Percentiles rank a stretch among this genome's conserved stretches.
Evolutionary conservation across 2,797 vertebrate species (phyloP).

Genomic region (Xiphophorus birchmanni): DNA sequence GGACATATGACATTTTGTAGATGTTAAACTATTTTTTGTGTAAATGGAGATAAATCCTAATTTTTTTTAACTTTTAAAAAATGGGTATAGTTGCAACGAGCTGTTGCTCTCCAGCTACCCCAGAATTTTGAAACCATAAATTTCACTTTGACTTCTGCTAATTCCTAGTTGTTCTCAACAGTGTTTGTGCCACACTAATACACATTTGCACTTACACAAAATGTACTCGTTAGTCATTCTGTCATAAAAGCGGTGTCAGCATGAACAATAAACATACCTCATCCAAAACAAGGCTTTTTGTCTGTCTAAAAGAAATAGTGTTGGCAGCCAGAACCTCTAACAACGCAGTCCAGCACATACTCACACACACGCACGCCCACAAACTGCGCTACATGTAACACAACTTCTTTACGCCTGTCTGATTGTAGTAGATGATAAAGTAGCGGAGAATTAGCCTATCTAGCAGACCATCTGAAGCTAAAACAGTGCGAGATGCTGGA

Average conservation of each 20-base stretch:
- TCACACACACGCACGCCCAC: slow-evolving; percentile 38
- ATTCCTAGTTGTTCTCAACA: slow-evolving; percentile 37
- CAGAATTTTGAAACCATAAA: slow-evolving; percentile 38
- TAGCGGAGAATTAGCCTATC: slow-evolving; percentile 62
- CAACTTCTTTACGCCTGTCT: slow-evolving; percentile 35
- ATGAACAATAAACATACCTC: slow-evolving; percentile 68
- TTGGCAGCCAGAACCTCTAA: slow-evolving; percentile 60
- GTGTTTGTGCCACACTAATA: slow-evolving; percentile 14
- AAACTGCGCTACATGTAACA: slow-evolving; percentile 34
- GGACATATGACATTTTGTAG: background rate
- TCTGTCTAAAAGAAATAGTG: slow-evolving; percentile 57
- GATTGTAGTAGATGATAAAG: slow-evolving; percentile 62
- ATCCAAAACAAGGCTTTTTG: slow-evolving; percentile 71
- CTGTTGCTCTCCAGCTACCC: slow-evolving; percentile 18
- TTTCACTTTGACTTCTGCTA: slow-evolving; percentile 42
- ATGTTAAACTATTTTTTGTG: background rate
- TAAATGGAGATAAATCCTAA: slow-evolving; percentile 9
- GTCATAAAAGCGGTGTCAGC: slow-evolving; percentile 73
- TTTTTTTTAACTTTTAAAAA: background rate
- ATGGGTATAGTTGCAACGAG: slow-evolving; percentile 8
- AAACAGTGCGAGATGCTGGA: slow-evolving; percentile 54
- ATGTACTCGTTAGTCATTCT: slow-evolving; percentile 68
- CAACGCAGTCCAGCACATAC: slow-evolving; percentile 47
- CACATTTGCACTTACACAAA: slow-evolving; percentile 14
- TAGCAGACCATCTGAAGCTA: slow-evolving; percentile 59